These are phyloP conservation scores for Pachyrhynchus sulphureomaculatus DNA, from an alignment of 1,140 invertebrate genomes.

Conservation along the genomic window DNA sequence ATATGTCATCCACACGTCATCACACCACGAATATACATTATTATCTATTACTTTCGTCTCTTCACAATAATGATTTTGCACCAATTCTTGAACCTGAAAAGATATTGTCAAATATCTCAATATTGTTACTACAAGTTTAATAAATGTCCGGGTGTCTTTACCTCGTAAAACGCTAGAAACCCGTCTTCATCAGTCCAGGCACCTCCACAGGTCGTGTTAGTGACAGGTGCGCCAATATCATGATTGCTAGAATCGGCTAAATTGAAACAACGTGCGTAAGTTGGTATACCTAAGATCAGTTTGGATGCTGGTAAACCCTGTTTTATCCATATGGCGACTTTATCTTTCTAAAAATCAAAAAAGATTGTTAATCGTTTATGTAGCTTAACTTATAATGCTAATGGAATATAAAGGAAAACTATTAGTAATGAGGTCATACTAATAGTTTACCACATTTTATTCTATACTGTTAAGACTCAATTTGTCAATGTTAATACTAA, in stretches of 20 bases:
- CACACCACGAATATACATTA: constrained; percentile 16
- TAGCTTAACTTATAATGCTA: too few species aligned
- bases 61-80: not conserved
- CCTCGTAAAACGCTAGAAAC: constrained; percentile 47
- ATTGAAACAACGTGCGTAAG: constrained; percentile 65
- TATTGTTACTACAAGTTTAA: too few species aligned
- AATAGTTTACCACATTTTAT: too few species aligned
- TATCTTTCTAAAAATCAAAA: constrained; percentile 41
- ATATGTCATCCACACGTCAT: constrained; percentile 23
- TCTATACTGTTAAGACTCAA: too few species aligned
- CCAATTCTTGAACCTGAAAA: not conserved
- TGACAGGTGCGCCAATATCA: constrained; percentile 53
- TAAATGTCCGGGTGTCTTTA: too few species aligned
- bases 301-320: constrained; percentile 57
- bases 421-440: too few species aligned
- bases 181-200: constrained; percentile 60
- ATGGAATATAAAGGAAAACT: too few species aligned
- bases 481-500: too few species aligned
- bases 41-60: not conserved
- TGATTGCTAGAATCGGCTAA: constrained; percentile 51
- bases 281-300: constrained; percentile 64
- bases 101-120: not conserved
- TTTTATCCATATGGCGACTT: constrained; percentile 55
- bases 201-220: constrained; percentile 53
- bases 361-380: too few species aligned